phyloP scores from a whole-genome alignment of 64 coral and sea anemone genomes.

The Dendrophyllia cribrosa region DNA sequence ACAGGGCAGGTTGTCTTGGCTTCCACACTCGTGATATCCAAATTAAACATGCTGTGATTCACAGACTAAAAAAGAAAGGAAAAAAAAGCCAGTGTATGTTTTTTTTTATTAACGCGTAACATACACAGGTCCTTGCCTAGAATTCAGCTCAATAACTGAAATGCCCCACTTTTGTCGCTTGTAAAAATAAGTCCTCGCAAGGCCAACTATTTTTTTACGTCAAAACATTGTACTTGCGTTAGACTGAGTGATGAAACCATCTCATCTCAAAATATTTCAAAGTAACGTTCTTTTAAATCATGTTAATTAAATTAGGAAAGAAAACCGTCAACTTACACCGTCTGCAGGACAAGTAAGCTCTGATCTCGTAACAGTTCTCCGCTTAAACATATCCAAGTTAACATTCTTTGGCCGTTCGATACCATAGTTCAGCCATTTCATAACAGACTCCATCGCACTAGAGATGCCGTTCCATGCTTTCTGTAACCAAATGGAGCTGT shows the following conservation, averaged over 20 bases:
- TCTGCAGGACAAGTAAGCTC: background rate
- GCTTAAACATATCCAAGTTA: background rate
- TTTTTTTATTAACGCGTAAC: too few species aligned
- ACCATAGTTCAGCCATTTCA: conserved; percentile 3
- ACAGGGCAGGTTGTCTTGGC: background rate
- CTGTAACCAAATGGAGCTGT: background rate
- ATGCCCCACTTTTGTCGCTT: too few species aligned
- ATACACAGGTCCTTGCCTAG: too few species aligned
- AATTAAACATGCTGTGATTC: background rate
- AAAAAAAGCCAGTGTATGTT: background rate
- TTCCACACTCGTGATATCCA: background rate
- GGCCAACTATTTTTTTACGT: too few species aligned
- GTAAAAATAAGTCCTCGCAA: too few species aligned
- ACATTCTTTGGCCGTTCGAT: background rate
- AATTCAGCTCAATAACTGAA: too few species aligned
- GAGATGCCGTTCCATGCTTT: background rate
- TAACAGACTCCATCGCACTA: background rate
- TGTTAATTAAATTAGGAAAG: too few species aligned
- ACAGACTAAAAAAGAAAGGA: background rate
- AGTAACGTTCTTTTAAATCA: too few species aligned
- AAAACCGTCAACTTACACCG: background rate
- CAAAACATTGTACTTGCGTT: too few species aligned
- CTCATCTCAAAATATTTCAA: too few species aligned
- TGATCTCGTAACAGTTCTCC: background rate
- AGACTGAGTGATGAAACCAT: too few species aligned